phyloP scores from a whole-genome alignment of 2,797 vertebrate species.

The Merluccius polli region DNA sequence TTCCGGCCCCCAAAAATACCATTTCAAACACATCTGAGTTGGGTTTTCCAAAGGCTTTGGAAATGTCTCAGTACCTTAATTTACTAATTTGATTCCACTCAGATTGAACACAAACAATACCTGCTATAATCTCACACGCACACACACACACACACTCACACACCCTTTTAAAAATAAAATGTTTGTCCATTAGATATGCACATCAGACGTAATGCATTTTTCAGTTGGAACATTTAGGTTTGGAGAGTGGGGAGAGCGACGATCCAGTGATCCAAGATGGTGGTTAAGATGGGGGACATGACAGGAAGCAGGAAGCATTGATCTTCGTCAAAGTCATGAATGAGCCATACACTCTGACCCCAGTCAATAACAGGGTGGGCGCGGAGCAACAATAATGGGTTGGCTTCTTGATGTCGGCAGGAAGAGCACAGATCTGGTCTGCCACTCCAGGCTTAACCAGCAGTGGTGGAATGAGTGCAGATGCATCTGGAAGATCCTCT shows the following conservation, averaged over 20 bases:
- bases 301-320: neutral
- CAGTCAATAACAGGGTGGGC: neutral
- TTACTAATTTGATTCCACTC: too few relatives aligned
- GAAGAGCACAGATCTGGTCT: neutral
- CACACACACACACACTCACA: too few relatives aligned
- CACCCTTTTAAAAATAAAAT: neutral
- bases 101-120: too few relatives aligned
- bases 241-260: neutral
- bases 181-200: neutral
- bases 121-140: too few relatives aligned
- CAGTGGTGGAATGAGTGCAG: neutral
- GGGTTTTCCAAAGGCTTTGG: too few relatives aligned
- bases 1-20: too few relatives aligned
- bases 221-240: neutral
- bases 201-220: neutral
- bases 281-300: neutral
- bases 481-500: neutral
- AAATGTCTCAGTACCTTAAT: too few relatives aligned
- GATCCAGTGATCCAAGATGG: neutral
- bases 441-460: neutral
- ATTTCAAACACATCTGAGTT: too few relatives aligned
- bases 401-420: neutral
- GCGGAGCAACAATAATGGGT: neutral
- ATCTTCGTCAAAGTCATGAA: constrained; percentile 1
- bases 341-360: neutral